Base-by-base conservation (phyloP, 2,797 vertebrate species). In the Tapirus indicus region DNA sequence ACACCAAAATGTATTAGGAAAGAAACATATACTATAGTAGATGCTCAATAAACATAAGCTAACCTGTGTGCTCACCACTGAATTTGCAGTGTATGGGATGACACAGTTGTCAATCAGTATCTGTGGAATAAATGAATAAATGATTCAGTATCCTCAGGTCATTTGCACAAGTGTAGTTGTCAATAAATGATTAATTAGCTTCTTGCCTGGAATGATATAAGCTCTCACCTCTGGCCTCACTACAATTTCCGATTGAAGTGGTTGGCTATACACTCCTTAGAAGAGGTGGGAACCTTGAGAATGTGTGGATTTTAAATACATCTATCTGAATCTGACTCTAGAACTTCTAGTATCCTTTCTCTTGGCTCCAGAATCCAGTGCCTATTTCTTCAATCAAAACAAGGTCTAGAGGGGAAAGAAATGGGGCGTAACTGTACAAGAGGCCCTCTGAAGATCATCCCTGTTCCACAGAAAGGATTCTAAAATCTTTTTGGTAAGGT, bases 121-220 rank as follows among this genome's bases (percentile, higher is more conserved):
- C 74, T 96, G 23, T 60, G 56, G 27, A 83, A 64, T 58, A 27
- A 89, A 68, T 80, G 52, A 95, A 20, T 91, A 49, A 80, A 80
- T 71, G n/a, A 54, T 13, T 41, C 27, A 66, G 41, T 54, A 49
- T 77, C 41, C 56, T 85, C 29, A 75, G 69, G 49, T 94, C 87
- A 93, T 47, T 79, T 77, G 66, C 47, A 29, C 52, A 68, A 94
- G 29, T 18, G 3, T 25, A 62, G 41, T 68, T 88, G 58, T 86
- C 69, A 89, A 75, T 89, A 78, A 82, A 85, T 47, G n/a, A 88
- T 89, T 82, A 75, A 93, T 91, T 91, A 11, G 8, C 60, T 72
- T 87, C 32, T 49, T 38, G 7, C 52, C 3, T 13, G 27, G 74
- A 17, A 12, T 69, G 20, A 44, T 17, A 6, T 29, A 85, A 20